Percentiles rank a stretch among this genome's conserved stretches.
These are phyloP conservation scores for Cathartes aura DNA, from an alignment of 2,113 vertebrate species.

Conservation along the genomic window DNA sequence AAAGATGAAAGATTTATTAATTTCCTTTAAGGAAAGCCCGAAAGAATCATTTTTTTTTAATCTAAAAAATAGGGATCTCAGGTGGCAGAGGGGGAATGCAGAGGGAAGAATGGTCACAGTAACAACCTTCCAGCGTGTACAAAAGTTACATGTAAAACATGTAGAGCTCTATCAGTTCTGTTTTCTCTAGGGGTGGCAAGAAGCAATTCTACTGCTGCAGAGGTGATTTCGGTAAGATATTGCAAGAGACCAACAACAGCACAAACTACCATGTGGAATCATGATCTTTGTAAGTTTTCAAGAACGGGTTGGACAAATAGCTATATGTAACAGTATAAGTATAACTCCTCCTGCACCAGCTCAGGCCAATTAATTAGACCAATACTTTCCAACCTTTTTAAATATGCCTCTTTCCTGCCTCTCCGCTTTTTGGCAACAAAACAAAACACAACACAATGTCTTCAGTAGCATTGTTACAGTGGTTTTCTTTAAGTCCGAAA, in stretches of 20 bases:
- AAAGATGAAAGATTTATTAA: neutral
- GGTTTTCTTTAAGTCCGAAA: neutral
- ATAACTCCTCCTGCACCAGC: neutral
- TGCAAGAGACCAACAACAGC: neutral
- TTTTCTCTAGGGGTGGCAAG: neutral
- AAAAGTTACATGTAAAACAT: neutral
- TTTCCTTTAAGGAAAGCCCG: neutral
- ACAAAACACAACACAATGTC: neutral
- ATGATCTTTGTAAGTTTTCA: neutral
- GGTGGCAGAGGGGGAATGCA: neutral
- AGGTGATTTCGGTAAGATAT: neutral
- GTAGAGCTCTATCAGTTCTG: neutral
- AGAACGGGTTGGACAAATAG: neutral
- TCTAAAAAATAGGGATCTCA: neutral
- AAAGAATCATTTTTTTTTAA: neutral
- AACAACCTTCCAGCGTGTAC: neutral
- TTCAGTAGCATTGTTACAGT: neutral
- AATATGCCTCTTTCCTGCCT: neutral
- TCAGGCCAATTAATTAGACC: neutral
- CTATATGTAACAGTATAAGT: neutral
- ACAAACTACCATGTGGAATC: neutral
- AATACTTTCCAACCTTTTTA: neutral
- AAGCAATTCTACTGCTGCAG: neutral
- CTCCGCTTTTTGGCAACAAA: neutral
- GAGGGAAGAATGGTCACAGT: neutral